Base-by-base conservation (phyloP, 2,888 invertebrate species). In the Apotomis turbidana region DNA sequence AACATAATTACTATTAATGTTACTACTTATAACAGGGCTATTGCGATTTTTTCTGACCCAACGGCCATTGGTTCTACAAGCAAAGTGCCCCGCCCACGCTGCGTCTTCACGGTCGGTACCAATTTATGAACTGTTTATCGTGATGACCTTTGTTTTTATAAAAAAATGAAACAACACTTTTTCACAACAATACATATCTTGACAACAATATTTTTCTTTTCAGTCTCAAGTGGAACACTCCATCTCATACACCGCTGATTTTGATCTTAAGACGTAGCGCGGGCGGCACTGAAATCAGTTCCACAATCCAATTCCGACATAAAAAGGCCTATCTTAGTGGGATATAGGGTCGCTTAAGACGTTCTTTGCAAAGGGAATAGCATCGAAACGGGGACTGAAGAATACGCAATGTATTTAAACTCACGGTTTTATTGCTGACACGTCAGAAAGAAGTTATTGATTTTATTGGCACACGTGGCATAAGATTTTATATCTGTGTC, bases 401-500 rank as follows among this genome's bases (percentile, higher is more conserved):
- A 60, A 71, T 71, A 71, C 60, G 36, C 60, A 55, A 66, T 60
- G 64, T 71, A 59, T 61, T 71, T 66, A 71, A 71, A 66, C 38
- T 60, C 55, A 66, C 46, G 49, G 66, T 60, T 71, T 61, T 71
- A 67, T 55, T 55, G 66, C 60, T 27, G 55, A 54, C 38, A 44
- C 38, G 63, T 41, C 52, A 49, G 60, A 27, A 57, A 46, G 55
- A n/a, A 41, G 27, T 27, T 57, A 66, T 66, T 66, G 55, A 66
- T 57, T 66, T 66, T 66, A 66, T 66, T 12, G 55, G 46, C 6
- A n/a, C 58, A 38, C 38, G 36, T 58, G 9, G 49, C 8, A 49
- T 49, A 44, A 44, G 6, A 44, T 44, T 49, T 9, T 49, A 10
- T 9, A 8, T 49, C 6, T 49, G 49, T 49, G 57, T 9, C 55